Evolutionary conservation across 2,113 vertebrate genomes (phyloP).

Genomic region (Lepus americanus): DNA sequence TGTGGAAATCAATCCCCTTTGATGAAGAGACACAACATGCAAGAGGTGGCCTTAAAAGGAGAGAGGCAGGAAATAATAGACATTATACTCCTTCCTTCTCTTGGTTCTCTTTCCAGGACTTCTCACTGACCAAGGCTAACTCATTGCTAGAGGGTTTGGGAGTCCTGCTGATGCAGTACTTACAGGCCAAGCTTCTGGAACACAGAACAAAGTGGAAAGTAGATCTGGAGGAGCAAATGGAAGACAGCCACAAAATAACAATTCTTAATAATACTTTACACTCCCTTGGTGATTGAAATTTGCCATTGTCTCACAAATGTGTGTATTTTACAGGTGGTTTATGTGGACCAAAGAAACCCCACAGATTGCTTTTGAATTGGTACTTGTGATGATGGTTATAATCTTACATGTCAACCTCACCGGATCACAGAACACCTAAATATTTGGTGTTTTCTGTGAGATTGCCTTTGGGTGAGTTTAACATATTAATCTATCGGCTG

Average conservation of each 20-base stretch:
- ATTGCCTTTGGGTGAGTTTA: not conserved
- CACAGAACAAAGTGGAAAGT: not conserved
- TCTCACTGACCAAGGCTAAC: not conserved
- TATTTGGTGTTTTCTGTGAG: not conserved
- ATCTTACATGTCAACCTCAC: not conserved
- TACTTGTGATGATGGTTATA: not conserved
- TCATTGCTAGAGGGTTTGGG: not conserved
- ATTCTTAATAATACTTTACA: not conserved
- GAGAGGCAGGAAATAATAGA: not conserved
- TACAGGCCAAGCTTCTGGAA: not conserved
- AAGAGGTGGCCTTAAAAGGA: not conserved
- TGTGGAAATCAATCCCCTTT: not conserved
- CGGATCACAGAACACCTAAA: too few species aligned
- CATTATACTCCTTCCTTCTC: not conserved
- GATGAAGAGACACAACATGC: not conserved
- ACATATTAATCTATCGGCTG: not conserved
- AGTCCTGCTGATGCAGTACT: not conserved
- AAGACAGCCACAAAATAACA: not conserved
- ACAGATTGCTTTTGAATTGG: not conserved
- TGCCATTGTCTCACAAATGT: not conserved
- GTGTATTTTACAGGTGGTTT: slow-evolving; percentile 3
- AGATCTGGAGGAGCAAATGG: not conserved
- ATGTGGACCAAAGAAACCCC: not conserved
- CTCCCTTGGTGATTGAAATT: not conserved
- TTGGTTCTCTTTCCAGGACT: not conserved